Base-by-base conservation (phyloP, 1,140 invertebrate species). In the Meteorus sp. region DNA sequence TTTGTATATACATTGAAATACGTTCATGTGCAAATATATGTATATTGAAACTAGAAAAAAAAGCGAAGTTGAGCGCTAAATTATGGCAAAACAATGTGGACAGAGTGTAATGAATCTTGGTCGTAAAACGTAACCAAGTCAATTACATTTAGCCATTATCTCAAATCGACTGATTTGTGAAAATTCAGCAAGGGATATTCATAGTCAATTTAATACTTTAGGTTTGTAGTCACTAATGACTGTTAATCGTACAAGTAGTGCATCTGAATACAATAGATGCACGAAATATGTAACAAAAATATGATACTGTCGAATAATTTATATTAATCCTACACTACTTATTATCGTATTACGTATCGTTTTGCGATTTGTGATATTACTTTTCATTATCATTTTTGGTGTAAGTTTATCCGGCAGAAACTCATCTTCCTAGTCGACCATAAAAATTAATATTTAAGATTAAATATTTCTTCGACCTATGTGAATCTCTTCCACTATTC, bases 181-280 rank as follows among this genome's bases (percentile, higher is more conserved):
- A 75, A 76, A 73, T 77, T 71, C 74, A 70, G 70, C 25, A 73
- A 62, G 69, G 69, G 66, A 79, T 73, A 69, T 76, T 71, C 70
- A 77, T 78, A 79, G 77, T 79, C 77, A 78, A 79, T 79, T 79
- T 75, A 77, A 69, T 64, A 71, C 63, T n/a, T 75, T 76, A 77
- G 74, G 68, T 66, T 22, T 22, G 43, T 44, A 31, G 43, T 57
- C 43, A 39, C 15, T 41, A 9, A n/a, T 19, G 47, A 51, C 35
- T 51, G 44, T 37, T 37, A 43, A 51, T 57, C 44, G 37, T 37
- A 51, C 57, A 57, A 61, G 48, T 56, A 37, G 58, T 55, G 47
- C 43, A 60, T 60, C 35, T 23, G 25, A 53, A 25, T 23, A 23
- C 20, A 11, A 51, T 51, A 25, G 35, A 43, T 58, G 56, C 51